Conservation (phyloP, 1,140 invertebrate genomes). For the Macrobrachium rosenbergii region DNA sequence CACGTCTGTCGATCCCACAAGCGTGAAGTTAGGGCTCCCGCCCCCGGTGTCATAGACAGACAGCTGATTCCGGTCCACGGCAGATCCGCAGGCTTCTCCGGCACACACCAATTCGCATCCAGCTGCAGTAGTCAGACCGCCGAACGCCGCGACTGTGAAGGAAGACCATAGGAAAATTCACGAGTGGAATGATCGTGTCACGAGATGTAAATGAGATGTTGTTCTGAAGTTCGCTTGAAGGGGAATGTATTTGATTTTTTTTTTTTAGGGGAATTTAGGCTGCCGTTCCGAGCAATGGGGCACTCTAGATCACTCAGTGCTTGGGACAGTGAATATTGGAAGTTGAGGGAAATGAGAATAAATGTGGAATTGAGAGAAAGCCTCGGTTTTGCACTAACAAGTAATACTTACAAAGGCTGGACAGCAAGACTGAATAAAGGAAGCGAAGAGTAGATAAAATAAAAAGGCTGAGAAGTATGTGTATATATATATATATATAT, state of each 20-base stretch:
- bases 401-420: background rate
- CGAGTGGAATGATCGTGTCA: too few relatives aligned
- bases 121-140: background rate
- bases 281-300: too few relatives aligned
- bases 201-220: background rate
- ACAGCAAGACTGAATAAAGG: too few relatives aligned
- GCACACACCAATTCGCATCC: background rate
- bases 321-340: too few relatives aligned
- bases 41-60: background rate
- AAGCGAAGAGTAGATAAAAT: background rate
- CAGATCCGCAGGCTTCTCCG: background rate
- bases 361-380: too few relatives aligned
- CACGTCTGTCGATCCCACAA: background rate
- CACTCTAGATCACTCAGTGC: too few relatives aligned
- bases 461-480: background rate
- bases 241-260: too few relatives aligned
- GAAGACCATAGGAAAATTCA: background rate
- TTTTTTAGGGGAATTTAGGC: too few relatives aligned
- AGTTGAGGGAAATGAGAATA: too few relatives aligned
- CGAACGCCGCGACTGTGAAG: background rate
- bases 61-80: background rate
- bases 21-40: background rate
- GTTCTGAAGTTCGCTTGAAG: background rate
- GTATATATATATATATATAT: conserved; percentile 18
- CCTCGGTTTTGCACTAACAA: background rate